Percentiles rank a stretch among this genome's conserved stretches.
Conservation (phyloP, 1,140 invertebrate species). For the Argopecten irradians region DNA sequence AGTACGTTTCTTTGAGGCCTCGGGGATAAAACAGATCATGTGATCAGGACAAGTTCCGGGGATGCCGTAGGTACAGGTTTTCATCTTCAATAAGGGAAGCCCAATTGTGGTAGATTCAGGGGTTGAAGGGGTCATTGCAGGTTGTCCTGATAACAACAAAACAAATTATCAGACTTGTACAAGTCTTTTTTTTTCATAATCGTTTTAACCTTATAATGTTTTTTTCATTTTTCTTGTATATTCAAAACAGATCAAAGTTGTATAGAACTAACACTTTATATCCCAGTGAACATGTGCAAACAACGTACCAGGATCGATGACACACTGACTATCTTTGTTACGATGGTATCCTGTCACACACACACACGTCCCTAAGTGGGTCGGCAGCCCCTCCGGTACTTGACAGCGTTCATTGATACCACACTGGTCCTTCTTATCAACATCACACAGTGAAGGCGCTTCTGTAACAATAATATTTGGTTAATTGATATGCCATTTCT, state of each 20-base stretch:
- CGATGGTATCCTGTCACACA: neutral
- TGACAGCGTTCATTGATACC: neutral
- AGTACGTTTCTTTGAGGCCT: slow-evolving; percentile 27
- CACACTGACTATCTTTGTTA: neutral
- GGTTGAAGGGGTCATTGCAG: neutral
- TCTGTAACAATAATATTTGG: neutral
- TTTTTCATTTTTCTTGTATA: neutral
- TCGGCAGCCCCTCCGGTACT: neutral
- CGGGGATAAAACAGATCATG: slow-evolving; percentile 39
- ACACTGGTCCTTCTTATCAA: neutral
- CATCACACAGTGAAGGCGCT: neutral
- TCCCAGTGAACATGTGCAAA: no score
- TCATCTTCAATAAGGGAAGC: neutral
- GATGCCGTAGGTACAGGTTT: slow-evolving; percentile 38
- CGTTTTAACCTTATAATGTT: neutral
- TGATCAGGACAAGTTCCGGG: slow-evolving; percentile 33
- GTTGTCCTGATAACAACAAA: neutral
- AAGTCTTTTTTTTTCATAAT: neutral
- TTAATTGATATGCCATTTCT: no score
- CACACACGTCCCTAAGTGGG: neutral
- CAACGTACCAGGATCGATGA: neutral
- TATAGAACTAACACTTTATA: neutral
- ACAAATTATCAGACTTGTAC: neutral
- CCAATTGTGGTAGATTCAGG: neutral
- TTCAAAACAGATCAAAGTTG: neutral